Evolutionary conservation across 2,888 invertebrate species (phyloP), one percentile per base, ranked within the genome.

Genomic region (Eupeodes luniger): DNA sequence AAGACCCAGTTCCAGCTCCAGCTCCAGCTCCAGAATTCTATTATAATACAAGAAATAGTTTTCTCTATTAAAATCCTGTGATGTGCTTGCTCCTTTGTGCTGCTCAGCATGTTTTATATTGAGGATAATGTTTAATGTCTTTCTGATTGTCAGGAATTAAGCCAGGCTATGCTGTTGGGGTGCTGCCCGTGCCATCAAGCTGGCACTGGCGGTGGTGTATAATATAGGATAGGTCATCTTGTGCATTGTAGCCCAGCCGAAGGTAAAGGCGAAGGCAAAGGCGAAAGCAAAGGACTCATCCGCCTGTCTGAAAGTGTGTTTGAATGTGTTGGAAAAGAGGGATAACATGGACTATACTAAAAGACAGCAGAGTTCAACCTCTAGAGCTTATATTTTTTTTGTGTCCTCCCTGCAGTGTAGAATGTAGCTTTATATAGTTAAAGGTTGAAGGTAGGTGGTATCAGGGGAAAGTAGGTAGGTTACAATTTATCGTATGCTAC

Each of bases 81-180:
- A 27, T 19, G 47, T 5, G 16, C 19, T 19, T 66, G 47, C 0
- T 61, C 57, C 72, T 51, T 51, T 66, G 47, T 72, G 34, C 49
- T 70, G 16, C 51, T 36, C 49, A 19, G 53, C 49, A 53, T 62
- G 72, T 53, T 80, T 64, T n/a, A 66, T 67, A 72, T 67, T 67
- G 70, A 57, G 61, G 55, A 81, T 77, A 81, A 81, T 85, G 72
- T 51, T 77, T 85, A 86, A 86, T 86, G 82, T 86, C 74, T 82
- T 86, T 86, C 74, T 86, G 85, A 86, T 86, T 82, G 85, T 85
- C 77, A 67, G 85, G 51, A 61, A 67, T 74, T 79, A 79, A 79
- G 74, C 47, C 27, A 55, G 77, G n/a, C 19, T 66, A 49, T 70
- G n/a, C 11, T 44, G n/a, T 16, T 44, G n/a, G 59, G 36, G 47